Evolutionary conservation across 92 coral and sea anemone species (phyloP), one percentile per base, ranked within the genome.

Genomic region (Isaurus tuberculatus): DNA sequence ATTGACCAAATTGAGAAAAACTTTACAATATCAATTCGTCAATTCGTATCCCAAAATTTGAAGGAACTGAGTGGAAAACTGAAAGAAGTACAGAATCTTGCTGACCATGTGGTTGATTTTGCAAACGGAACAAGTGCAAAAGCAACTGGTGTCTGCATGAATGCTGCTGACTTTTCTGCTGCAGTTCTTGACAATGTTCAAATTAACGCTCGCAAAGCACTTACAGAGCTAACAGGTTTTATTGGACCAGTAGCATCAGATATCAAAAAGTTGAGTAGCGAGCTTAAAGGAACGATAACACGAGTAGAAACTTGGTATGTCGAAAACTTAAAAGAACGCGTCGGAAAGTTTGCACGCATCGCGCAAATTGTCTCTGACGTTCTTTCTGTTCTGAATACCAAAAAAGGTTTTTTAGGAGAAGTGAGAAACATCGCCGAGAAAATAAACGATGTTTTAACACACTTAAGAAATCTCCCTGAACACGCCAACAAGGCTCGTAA

Each of bases 221-320:
- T 94, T 1, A 58, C 74, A 17, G 93, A 90, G 43, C 85, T 96
- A 19, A 88, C 87, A 11, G 55, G 86, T 3, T 96, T 94, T 66
- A 90, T 94, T 79, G 95, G 94, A 23, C 92, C 96, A 16, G 91
- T 94, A n/a, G 91, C 93, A 9, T 37, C 77, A 36, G 88, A 84
- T 7, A 86, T 94, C 2, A 90, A 91, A 28, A 87, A 34, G 16
- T 83, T 96, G 65, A 97, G 97, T 65, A 51, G 73, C 3, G 89
- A 88, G 20, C 85, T 96, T 15, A 96, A 92, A 73, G 40, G 73
- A 11, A 91, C 95, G 31, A 92, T 96, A 10, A 79, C 92, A 15
- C 86, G 90, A 16, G 97, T 96, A 27, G 98, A 96, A 80, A 69
- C 70, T 2, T 96, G 99, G 99, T 91, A 94, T 85, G 75, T 84